Base-by-base conservation (phyloP, 2,888 invertebrate species). In the Muscina levida region DNA sequence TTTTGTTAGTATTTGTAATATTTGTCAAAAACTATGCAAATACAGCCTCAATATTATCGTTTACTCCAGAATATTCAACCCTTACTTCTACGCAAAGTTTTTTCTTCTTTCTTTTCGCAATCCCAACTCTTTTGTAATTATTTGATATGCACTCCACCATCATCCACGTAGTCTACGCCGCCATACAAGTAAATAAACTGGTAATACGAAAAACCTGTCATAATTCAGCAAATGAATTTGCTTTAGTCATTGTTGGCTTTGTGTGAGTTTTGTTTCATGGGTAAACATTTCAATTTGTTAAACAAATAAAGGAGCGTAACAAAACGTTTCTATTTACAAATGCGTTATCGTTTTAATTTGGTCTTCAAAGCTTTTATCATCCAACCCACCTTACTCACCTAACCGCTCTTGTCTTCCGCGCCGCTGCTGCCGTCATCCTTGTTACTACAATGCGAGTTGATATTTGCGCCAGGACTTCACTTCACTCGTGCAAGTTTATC, bases 201-300 rank as follows among this genome's bases (percentile, higher is more conserved):
- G 1, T 22, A 6, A 22, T 22, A 74, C 74, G 53, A 44, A 62
- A 46, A 71, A 71, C 71, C 70, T 70, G 65, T 65, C 73, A 73
- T 71, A 77, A 66, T 77, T 57, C 65, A 15, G 48, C 2, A 51
- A 65, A 72, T 77, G 68, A 77, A 77, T 77, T 77, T 71, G 67
- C 77, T 67, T 62, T 53, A 17, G 39, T 5, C 22, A 15, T 15
- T 44, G 19, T 62, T 57, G 57, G 13, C 56, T 56, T 68, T 57
- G 53, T 56, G 46, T 22, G 44, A 51, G 53, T 59, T 74, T 37
- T 62, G 37, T 67, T 46, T 57, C 73, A 72, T 80, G 76, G 76
- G 72, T 77, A 77, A 81, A 81, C 77, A 75, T 67, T 81, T 81
- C 74, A 81, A 81, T 77, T 77, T 81, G 77, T 56, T 72, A 75